Evolutionary conservation across 2,888 invertebrate species (phyloP).

Genomic region (Rhamnusium bicolor): DNA sequence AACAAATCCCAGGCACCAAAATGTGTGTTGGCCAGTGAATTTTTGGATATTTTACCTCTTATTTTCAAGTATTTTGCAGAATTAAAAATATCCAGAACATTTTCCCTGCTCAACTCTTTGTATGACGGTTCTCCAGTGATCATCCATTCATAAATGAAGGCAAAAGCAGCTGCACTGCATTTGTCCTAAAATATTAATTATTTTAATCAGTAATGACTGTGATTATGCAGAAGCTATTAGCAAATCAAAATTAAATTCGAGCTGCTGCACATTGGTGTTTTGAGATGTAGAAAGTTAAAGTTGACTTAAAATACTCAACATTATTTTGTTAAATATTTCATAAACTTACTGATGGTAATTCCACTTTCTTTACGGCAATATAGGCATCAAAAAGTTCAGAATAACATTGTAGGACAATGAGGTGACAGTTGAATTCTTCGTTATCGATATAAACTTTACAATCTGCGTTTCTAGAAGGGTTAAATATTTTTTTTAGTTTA

Average conservation of each 20-base stretch:
- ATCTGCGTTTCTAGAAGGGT: constrained; percentile 80
- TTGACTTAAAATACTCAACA: no score
- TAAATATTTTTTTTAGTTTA: no score
- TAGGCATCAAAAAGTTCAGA: constrained; percentile 77
- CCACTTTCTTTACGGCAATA: constrained; percentile 69
- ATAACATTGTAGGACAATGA: constrained; percentile 80
- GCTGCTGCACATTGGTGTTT: no score
- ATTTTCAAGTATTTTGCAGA: constrained; percentile 82
- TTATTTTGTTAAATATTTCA: no score
- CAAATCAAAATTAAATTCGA: not conserved
- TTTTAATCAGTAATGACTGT: no score
- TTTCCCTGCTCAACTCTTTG: constrained; percentile 78
- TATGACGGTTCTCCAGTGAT: constrained; percentile 78
- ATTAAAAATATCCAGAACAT: constrained; percentile 81
- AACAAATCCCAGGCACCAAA: no score
- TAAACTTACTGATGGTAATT: constrained; percentile 65
- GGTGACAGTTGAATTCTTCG: constrained; percentile 80
- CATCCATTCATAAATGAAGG: constrained; percentile 88
- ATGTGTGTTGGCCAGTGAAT: no score
- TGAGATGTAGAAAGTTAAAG: no score
- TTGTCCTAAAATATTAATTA: constrained; percentile 59
- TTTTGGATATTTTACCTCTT: constrained; percentile 72
- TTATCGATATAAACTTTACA: constrained; percentile 78
- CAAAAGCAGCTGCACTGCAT: constrained; percentile 76
- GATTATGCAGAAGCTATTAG: not conserved